Evolutionary conservation across 2,113 vertebrate genomes (phyloP), one percentile per base, ranked within the genome.

Genomic region (Notothenia rossii): DNA sequence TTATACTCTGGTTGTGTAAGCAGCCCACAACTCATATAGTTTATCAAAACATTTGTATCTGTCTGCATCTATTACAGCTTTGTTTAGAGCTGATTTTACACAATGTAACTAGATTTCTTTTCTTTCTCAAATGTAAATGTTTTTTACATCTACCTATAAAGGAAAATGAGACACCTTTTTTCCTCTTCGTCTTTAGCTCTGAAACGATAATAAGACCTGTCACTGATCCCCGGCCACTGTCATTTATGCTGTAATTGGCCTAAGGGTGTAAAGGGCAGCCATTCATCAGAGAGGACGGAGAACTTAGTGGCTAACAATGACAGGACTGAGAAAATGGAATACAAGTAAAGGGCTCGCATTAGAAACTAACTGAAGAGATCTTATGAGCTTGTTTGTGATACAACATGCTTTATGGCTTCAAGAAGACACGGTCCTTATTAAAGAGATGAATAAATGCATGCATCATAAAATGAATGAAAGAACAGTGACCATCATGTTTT

Each of bases 171-270:
- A 80, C 55, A 63, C 73, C 64, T 62, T 74, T 64, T 84, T 88
- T 83, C 60, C 67, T 77, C 75, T 77, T 72, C 53, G 48, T 61
- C 36, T 40, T 40, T 62, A 79, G 74, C 65, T 86, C 88, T 77
- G 87, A 79, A 90, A 76, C n/a, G 74, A 90, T 93, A 91, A 93
- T 93, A 79, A 91, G 93, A 82, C 6, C 74, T 72, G 85, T 71
- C 83, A 77, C 69, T 87, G 82, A 83, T 89, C 71, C 85, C 67
- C 82, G 86, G 82, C 76, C 88, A 72, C 53, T 91, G 92, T 91
- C 90, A 93, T 82, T 92, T 89, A 90, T 83, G 84, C 88, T 91
- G 82, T 94, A 93, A 95, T 94, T 94, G 92, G 91, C 90, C 93
- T 13, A 55, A 83, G 82, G 82, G 84, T 91, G 86, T 92, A 86